Evolutionary conservation across 2,113 vertebrate species (phyloP), one percentile per base, ranked within the genome.

Genomic region (Pleuronectes platessa): DNA sequence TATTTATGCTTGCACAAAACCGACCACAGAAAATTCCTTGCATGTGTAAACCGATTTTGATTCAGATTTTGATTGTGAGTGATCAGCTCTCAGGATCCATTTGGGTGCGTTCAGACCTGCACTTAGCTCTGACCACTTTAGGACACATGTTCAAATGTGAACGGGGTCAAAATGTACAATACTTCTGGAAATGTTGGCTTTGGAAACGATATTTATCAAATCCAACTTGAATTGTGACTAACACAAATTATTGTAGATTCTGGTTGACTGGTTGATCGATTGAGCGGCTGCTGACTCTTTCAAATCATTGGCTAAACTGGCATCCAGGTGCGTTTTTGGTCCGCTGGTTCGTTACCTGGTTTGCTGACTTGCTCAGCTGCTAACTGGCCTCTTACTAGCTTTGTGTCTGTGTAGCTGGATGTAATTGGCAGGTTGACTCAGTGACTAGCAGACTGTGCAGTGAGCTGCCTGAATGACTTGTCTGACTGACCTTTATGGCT

Each of bases 401-500:
- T 42, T 53, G 14, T 14, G 69, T 61, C 18, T 18, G 27, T 8
- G 15, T 17, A 15, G 47, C 47, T 51, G 15, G 14, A 17, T 20
- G 15, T 15, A 15, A 8, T 18, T 13, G 69, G 53, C 23, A 14
- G 23, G 5, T 17, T 20, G 62, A n/a, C 54, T 20, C 37, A 18
- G 17, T 72, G 47, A 56, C 71, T 5, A 37, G 51, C 47, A 20
- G 24, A 56, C 72, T 27, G 45, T 45, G n/a, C 5, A 45, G 24
- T 69, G 47, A 53, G 21, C 45, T 72, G 49, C 12, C 27, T 20
- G 49, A 26, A 51, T 47, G 61, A 8, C 20, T 63, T 11, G 59
- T 65, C 45, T 49, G 26, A 68, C 45, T 49, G 26, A 37, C 60
- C 56, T 83, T 78, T 45, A 45, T 64, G 24, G 72, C 27, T 56